These are phyloP conservation scores for Dinocampus coccinellae DNA, from an alignment of 2,888 invertebrate species.

Conservation along the genomic window DNA sequence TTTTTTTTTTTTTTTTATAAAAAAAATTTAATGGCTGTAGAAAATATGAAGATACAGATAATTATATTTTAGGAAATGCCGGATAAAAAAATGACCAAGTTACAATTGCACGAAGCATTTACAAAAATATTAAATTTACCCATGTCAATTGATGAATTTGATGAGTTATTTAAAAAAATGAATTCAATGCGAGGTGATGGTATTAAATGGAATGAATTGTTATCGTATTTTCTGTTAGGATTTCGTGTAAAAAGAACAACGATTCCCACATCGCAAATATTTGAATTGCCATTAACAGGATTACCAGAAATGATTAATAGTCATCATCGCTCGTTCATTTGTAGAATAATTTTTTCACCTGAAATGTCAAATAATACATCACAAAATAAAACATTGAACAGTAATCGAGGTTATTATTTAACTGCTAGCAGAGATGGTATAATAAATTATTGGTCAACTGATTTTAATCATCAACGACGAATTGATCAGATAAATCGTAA, in stretches of 20 bases:
- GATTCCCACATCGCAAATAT: constrained; percentile 74
- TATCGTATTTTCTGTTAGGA: constrained; percentile 81
- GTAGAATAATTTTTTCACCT: constrained; percentile 76
- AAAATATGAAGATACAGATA: constrained; percentile 3
- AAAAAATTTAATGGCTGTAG: too few species aligned
- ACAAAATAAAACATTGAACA: constrained; percentile 73
- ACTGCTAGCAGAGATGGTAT: constrained; percentile 83
- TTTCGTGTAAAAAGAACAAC: constrained; percentile 77
- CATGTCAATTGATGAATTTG: constrained; percentile 72
- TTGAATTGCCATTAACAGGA: constrained; percentile 76
- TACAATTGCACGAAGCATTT: constrained; percentile 51
- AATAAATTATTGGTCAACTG: constrained; percentile 83
- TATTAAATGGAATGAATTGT: constrained; percentile 82
- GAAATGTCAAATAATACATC: constrained; percentile 70
- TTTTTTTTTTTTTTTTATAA: neutral
- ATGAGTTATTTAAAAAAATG: constrained; percentile 77
- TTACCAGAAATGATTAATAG: constrained; percentile 74
- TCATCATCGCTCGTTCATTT: constrained; percentile 79
- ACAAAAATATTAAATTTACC: constrained; percentile 48
- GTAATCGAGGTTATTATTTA: constrained; percentile 79
- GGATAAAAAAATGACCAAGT: constrained; percentile 48
- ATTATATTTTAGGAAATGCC: constrained; percentile 43
- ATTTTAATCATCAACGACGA: constrained; percentile 76
- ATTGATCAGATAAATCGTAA: constrained; percentile 77
- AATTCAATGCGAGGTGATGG: constrained; percentile 73